Evolutionary conservation across 2,888 invertebrate genomes (phyloP), one percentile per base, ranked within the genome.

Genomic region (Lumbricus terrestris): DNA sequence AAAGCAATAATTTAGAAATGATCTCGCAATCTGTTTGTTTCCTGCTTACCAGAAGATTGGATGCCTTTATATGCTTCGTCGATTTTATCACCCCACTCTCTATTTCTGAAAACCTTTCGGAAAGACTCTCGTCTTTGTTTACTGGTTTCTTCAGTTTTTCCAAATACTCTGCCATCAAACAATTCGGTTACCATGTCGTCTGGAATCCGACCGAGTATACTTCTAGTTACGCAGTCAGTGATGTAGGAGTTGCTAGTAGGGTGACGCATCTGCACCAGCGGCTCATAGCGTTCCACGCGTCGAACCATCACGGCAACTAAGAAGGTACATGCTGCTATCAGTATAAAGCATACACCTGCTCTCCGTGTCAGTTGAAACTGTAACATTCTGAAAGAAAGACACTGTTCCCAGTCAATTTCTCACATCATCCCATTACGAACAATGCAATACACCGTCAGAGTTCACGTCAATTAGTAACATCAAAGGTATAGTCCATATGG

Each of bases 61-160:
- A 91, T n/a, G 18, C 91, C 90, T 18, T 83, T 37, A 38, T 92
- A 90, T 23, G 82, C 85, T 38, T 47, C 23, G 69, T 91, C 91
- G 91, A 90, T 90, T n/a, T 89, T 54, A 34, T 89, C 42, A 13
- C 91, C 92, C 92, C 92, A 92, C 11, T 90, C 89, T n/a, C 91
- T 82, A 11, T 37, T 89, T 13, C 89, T 85, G 42, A 91, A 92
- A 11, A 92, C 91, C 54, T 91, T 90, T 88, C 89, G 69, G 40
- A 40, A 40, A 40, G 40, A 40, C 40, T 40, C 40, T 40, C 15
- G 88, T 91, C 91, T 18, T 90, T 91, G 47, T 54, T 40, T 54
- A 54, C 47, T 47, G 16, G 38, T 33, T 91, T 38, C 29, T 40
- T 91, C 91, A 29, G n/a, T 16, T 16, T 85, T 47, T 13, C 8